These are phyloP conservation scores for Drosophila tripunctata DNA, from an alignment of 2,888 invertebrate genomes.

Conservation along the genomic window DNA sequence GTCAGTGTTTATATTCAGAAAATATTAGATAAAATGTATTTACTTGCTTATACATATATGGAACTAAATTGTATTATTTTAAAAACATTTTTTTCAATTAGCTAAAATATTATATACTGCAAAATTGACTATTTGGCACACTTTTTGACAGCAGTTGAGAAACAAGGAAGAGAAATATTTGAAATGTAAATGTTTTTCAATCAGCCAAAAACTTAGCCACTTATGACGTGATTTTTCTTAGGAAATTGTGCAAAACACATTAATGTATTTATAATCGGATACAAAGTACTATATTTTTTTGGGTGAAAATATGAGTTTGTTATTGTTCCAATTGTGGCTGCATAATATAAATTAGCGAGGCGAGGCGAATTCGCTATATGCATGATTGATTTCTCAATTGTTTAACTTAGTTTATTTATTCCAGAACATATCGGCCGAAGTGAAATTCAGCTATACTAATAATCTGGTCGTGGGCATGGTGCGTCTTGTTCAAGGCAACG, in stretches of 20 bases:
- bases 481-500: conserved; percentile 43
- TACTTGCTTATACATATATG: conserved; percentile 1
- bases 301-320: neutral
- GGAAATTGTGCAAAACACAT: conserved; percentile 18
- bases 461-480: conserved; percentile 74
- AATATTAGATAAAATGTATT: neutral
- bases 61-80: neutral
- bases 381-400: conserved; percentile 24
- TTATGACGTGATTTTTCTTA: conserved; percentile 45
- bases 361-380: conserved; percentile 9
- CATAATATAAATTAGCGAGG: conserved; percentile 13
- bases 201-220: conserved; percentile 29
- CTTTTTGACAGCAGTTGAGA: conserved; percentile 11
- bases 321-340: conserved; percentile 5
- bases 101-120: conserved; percentile 12
- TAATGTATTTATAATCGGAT: conserved; percentile 14
- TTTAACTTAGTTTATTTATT: conserved; percentile 20
- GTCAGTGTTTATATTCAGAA: neutral
- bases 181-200: conserved; percentile 42
- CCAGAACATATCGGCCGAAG: conserved; percentile 77
- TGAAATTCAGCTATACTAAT: conserved; percentile 74
- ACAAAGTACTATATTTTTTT: conserved; percentile 19
- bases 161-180: conserved; percentile 3
- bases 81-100: conserved; percentile 7
- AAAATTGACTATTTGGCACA: conserved; percentile 45